Percentiles rank a stretch among this genome's conserved stretches.
Evolutionary conservation across 2,113 vertebrate species (phyloP).

Genomic region (Seriola quinqueradiata): DNA sequence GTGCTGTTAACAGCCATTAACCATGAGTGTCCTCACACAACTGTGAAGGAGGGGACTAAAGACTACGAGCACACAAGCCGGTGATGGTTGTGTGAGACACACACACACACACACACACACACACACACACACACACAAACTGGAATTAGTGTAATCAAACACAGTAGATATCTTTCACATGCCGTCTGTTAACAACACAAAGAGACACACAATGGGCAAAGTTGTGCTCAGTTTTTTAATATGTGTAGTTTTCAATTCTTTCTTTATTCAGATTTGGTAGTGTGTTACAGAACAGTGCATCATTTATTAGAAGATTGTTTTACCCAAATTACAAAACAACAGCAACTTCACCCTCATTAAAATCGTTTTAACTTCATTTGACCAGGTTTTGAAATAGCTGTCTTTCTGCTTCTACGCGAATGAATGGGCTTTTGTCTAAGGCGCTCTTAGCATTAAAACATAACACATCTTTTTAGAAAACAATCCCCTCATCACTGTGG

Average conservation of each 20-base stretch:
- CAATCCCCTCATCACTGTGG: not conserved
- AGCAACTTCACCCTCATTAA: not conserved
- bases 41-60: conserved; percentile 91
- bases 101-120: conserved; percentile 55
- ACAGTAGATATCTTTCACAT: conserved; percentile 56
- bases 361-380: not conserved
- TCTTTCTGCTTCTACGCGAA: not conserved
- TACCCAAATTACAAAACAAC: not conserved
- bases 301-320: not conserved
- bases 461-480: not conserved
- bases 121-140: conserved; percentile 61
- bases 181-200: conserved; percentile 82
- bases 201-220: conserved; percentile 84
- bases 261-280: not conserved
- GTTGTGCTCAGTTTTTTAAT: conserved; percentile 38
- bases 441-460: not conserved
- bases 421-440: not conserved
- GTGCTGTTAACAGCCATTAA: conserved; percentile 94
- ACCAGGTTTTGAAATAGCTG: not conserved
- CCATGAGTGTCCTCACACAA: conserved; percentile 90
- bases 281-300: not conserved
- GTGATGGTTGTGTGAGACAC: conserved; percentile 35
- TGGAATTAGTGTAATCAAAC: conserved; percentile 84
- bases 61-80: conserved; percentile 45
- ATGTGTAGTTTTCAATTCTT: conserved; percentile 11